Evolutionary conservation across 2,113 vertebrate genomes (phyloP), one percentile per base, ranked within the genome.

Genomic region (Marmota monax): DNA sequence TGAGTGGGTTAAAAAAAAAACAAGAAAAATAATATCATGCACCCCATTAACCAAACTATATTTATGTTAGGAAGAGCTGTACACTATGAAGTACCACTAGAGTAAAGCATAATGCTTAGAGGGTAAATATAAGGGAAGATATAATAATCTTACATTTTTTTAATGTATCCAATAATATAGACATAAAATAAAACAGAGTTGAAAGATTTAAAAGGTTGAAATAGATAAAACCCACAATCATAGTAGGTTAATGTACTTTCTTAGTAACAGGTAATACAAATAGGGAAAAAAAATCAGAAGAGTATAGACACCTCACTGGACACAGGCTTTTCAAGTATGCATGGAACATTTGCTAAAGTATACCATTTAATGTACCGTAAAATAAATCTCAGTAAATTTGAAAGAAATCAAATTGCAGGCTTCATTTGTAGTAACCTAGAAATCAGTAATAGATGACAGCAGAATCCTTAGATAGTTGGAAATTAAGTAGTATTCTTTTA

Each of bases 401-500:
- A 80, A 90, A 95, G 63, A 90, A 84, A 84, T 34, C 32, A 92
- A 39, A 67, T 88, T 69, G 42, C 16, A 70, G 77, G 72, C 22
- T 74, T 83, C 9, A 74, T n/a, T 83, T 70, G 45, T 72, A n/a
- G 42, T 89, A 83, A 83, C 7, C 67, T 83, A 74, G 85, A 88
- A 89, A 76, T 63, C 42, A 67, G 10, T 65, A 56, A 14, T 67
- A 80, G 12, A 4, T 67, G 29, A 80, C 5, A 73, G 37, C 67
- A 53, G 73, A 83, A 53, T 53, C 13, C 69, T 88, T 77, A 88
- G 79, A 61, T 94, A 94, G 53, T 89, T 83, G 73, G 69, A 89
- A 94, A 89, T 89, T 72, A 79, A 74, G 29, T 69, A 29, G 1
- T 17, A 76, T 61, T 27, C 11, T 70, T 79, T 70, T 72, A 72